Base-by-base conservation (phyloP, 2,113 vertebrate genomes). In the Sinocyclocheilus rhinocerous region DNA sequence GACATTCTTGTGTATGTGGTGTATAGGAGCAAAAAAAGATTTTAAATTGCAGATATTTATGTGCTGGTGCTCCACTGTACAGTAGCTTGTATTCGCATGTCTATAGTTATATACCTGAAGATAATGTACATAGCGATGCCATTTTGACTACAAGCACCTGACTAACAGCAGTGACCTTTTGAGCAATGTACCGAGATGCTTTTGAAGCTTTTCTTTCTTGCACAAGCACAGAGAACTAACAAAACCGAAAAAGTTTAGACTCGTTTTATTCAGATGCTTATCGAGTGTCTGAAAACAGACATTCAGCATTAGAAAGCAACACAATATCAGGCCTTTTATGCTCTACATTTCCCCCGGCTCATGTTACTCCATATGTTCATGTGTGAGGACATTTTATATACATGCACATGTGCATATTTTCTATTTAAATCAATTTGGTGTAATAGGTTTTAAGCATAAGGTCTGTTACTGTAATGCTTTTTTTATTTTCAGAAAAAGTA, bases 391-490 rank as follows among this genome's bases (percentile, higher is more conserved):
- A 70, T 55, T 83, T 72, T 78, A 18, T 36, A 72, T 83, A 85
- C 83, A 87, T 18, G 63, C 76, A 81, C 76, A 79, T 61, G 79
- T 85, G 36, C 86, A 92, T 90, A 91, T 94, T 91, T 42, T 76
- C 52, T 89, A 91, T 96, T 93, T 96, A 95, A 96, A 95, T 94
- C 95, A 95, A 94, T 96, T 96, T 97, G 95, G 95, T 96, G 94
- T 96, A 94, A 94, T 97, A 95, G 95, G 95, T 96, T 95, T 95
- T 96, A 96, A 96, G 94, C 95, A 95, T 94, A 95, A 96, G 95
- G 96, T 98, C 96, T 97, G 95, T 97, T 95, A 97, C 94, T 95
- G 94, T 96, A 97, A 96, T 97, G 96, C 95, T 26, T 45, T 48
- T 76, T 26, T 73, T 42, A 0, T 94, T 93, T 94, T 89, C 95